Evolutionary conservation across 2,113 vertebrate species (phyloP).

Genomic region (Ondatra zibethicus): DNA sequence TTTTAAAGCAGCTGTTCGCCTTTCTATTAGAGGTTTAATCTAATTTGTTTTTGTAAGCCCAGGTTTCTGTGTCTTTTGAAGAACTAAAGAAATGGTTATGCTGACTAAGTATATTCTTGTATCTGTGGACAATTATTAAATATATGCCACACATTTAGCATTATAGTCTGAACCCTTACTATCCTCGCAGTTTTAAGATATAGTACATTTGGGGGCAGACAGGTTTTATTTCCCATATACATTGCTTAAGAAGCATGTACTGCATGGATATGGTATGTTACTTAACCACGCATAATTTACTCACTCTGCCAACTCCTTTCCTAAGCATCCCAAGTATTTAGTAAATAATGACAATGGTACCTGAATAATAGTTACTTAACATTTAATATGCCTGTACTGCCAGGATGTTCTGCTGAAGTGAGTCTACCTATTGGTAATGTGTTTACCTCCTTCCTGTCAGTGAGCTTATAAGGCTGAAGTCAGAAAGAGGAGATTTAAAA

Average conservation of each 20-base stretch:
- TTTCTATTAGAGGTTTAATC: background rate
- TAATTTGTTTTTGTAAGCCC: conserved; percentile 35
- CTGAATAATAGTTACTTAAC: background rate
- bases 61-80: conserved; percentile 14
- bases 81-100: conserved; percentile 38
- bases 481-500: background rate
- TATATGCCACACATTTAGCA: background rate
- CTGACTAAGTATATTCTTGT: conserved; percentile 21
- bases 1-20: background rate
- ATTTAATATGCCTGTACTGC: background rate
- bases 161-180: background rate
- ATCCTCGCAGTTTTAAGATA: background rate
- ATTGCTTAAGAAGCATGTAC: background rate
- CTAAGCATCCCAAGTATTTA: background rate
- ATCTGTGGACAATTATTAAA: background rate
- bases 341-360: conserved; percentile 21
- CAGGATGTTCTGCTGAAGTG: background rate
- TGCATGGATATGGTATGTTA: background rate
- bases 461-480: background rate
- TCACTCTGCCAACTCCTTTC: background rate
- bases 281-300: background rate
- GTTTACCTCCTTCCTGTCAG: background rate
- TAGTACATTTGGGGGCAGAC: background rate
- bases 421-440: background rate
- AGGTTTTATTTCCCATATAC: background rate